These are phyloP conservation scores for Caenorhabditis sinica DNA, from an alignment of 2,888 invertebrate species.

Conservation along the genomic window DNA sequence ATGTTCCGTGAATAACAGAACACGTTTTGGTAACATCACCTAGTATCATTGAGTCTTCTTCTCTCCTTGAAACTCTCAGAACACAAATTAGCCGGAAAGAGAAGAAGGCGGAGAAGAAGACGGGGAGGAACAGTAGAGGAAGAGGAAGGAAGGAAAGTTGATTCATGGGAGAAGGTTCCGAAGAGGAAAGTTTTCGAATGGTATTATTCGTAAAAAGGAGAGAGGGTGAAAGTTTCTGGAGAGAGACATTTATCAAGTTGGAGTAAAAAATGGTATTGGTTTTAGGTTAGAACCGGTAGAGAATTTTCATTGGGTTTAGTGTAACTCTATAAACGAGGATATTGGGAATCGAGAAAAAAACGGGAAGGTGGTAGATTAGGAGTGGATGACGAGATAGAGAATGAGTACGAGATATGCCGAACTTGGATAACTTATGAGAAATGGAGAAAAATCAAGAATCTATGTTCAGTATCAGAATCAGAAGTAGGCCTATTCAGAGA, in stretches of 20 bases:
- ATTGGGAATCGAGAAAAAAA: too few species aligned
- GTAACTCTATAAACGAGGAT: too few species aligned
- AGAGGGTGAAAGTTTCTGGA: slow-evolving; percentile 23
- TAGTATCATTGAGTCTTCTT: slow-evolving; percentile 34
- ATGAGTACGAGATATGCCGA: too few species aligned
- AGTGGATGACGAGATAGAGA: too few species aligned
- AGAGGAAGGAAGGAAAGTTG: not conserved
- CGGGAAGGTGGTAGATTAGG: too few species aligned
- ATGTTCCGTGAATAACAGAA: slow-evolving; percentile 59
- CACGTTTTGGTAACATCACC: slow-evolving; percentile 23
- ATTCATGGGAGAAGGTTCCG: slow-evolving; percentile 27
- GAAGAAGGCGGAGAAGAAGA: slow-evolving; percentile 21
- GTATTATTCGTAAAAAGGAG: slow-evolving; percentile 1
- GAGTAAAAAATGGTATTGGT: not conserved
- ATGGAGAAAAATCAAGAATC: too few species aligned
- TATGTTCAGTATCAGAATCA: too few species aligned
- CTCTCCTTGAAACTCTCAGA: slow-evolving; percentile 24
- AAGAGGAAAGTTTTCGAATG: slow-evolving; percentile 12
- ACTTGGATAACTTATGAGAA: too few species aligned
- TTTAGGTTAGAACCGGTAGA: not conserved
- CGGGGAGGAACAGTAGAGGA: not conserved
- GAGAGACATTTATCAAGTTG: slow-evolving; percentile 21
- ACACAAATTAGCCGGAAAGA: slow-evolving; percentile 53
- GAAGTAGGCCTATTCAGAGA: too few species aligned
- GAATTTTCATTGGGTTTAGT: not conserved